Evolutionary conservation across 2,888 invertebrate species (phyloP).

Genomic region (Panopea generosa): DNA sequence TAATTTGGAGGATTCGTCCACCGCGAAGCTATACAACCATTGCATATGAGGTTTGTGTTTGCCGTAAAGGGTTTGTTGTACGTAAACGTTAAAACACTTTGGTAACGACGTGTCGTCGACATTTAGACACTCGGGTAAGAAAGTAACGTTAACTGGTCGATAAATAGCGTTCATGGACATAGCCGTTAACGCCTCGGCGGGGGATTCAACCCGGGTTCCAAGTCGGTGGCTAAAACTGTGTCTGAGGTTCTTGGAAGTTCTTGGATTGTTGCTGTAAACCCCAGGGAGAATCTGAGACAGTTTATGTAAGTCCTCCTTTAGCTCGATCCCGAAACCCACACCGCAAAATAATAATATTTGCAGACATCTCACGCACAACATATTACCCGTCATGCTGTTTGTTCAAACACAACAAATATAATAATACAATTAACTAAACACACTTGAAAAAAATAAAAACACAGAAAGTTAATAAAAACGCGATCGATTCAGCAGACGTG

Average conservation of each 20-base stretch:
- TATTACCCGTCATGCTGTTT: too few species aligned
- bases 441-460: too few species aligned
- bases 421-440: too few species aligned
- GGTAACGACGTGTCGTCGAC: constrained; percentile 66
- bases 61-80: constrained; percentile 66
- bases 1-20: constrained; percentile 56
- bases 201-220: constrained; percentile 10
- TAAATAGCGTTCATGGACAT: constrained; percentile 61
- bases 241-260: constrained; percentile 29
- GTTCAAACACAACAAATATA: too few species aligned
- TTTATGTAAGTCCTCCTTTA: constrained; percentile 54
- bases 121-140: constrained; percentile 66
- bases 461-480: too few species aligned
- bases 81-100: constrained; percentile 68
- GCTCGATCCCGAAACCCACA: constrained; percentile 38
- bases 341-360: constrained; percentile 10
- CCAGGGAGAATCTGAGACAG: constrained; percentile 66
- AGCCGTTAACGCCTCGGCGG: constrained; percentile 39
- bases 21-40: constrained; percentile 67
- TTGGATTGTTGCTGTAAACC: constrained; percentile 58
- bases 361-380: too few species aligned
- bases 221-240: constrained; percentile 34
- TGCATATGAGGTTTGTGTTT: constrained; percentile 63
- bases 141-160: constrained; percentile 67
- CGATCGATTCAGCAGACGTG: too few species aligned